phyloP scores from a whole-genome alignment of 2,888 invertebrate genomes.

The Nephrocerus scutellatus region DNA sequence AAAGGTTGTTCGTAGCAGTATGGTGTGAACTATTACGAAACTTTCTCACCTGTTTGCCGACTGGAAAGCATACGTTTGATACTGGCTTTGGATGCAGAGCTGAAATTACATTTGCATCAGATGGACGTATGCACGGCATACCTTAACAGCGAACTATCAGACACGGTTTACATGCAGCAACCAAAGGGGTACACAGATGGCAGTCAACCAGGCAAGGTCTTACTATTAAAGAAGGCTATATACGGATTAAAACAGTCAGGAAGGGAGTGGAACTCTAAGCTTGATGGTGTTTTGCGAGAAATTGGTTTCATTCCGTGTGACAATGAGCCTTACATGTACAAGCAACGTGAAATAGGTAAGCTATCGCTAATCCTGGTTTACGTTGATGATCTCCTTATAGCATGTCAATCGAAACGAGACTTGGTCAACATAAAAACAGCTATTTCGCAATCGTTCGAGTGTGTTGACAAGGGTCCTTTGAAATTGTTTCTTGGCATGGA shows the following conservation, averaged over 20 bases:
- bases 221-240: slow-evolving; percentile 21
- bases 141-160: slow-evolving; percentile 23
- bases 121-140: slow-evolving; percentile 24
- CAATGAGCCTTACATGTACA: slow-evolving; percentile 21
- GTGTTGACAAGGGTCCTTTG: slow-evolving; percentile 11
- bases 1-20: slow-evolving; percentile 13
- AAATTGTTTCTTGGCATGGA: slow-evolving; percentile 11
- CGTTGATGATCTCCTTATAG: slow-evolving; percentile 23
- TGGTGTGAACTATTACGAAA: slow-evolving; percentile 20
- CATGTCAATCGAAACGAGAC: slow-evolving; percentile 13
- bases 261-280: slow-evolving; percentile 24
- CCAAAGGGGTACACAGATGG: slow-evolving; percentile 14
- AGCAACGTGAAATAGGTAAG: slow-evolving; percentile 9
- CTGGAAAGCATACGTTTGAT: slow-evolving; percentile 21
- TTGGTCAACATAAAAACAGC: slow-evolving; percentile 8
- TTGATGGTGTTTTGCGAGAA: slow-evolving; percentile 15
- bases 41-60: slow-evolving; percentile 21
- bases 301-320: slow-evolving; percentile 18
- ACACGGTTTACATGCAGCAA: slow-evolving; percentile 21
- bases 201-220: slow-evolving; percentile 6
- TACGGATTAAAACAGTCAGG: slow-evolving; percentile 27
- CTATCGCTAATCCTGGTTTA: slow-evolving; percentile 20
- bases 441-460: too few relatives aligned
- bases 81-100: slow-evolving; percentile 22
- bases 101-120: slow-evolving; percentile 21